A percentile compares a stretch with the other conserved stretches of the same genome.
Evolutionary conservation across 2,113 vertebrate genomes (phyloP).

Genomic region (Epinephelus cyanopodus): DNA sequence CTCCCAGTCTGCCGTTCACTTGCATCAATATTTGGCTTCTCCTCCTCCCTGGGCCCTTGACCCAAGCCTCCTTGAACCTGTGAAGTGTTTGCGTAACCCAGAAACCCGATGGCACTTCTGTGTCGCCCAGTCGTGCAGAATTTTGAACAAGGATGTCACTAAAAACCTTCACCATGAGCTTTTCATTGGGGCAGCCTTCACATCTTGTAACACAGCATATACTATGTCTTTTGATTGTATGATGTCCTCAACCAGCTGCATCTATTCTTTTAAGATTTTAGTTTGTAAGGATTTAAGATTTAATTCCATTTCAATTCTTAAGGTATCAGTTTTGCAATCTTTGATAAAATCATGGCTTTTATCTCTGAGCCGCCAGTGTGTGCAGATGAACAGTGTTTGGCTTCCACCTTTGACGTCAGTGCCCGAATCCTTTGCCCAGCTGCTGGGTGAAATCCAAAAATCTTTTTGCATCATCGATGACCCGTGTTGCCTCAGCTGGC

Average conservation of each 20-base stretch:
- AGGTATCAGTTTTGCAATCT: background rate
- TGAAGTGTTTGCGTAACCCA: slow-evolving; percentile 41
- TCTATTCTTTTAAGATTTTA: background rate
- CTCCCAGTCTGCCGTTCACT: slow-evolving; percentile 18
- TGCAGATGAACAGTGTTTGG: too few relatives aligned
- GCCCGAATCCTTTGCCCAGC: too few relatives aligned
- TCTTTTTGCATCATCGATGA: too few relatives aligned
- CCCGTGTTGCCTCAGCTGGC: too few relatives aligned
- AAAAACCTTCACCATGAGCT: slow-evolving; percentile 1
- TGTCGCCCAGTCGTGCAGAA: background rate
- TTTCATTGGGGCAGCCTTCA: background rate
- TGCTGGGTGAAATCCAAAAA: too few relatives aligned
- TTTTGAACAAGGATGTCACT: background rate
- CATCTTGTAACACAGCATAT: background rate
- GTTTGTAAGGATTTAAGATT: background rate
- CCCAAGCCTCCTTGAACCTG: slow-evolving; percentile 27
- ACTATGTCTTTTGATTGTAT: background rate
- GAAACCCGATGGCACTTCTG: slow-evolving; percentile 13
- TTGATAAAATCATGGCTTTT: background rate
- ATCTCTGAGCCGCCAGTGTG: background rate
- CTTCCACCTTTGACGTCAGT: too few relatives aligned
- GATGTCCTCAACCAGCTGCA: background rate
- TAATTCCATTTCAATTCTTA: background rate
- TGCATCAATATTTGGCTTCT: slow-evolving; percentile 36
- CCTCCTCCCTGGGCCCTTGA: slow-evolving; percentile 2